A percentile compares a stretch with the other conserved stretches of the same genome.
Evolutionary conservation across 2,888 invertebrate genomes (phyloP).

Genomic region (Lasioglossum oenotherae): DNA sequence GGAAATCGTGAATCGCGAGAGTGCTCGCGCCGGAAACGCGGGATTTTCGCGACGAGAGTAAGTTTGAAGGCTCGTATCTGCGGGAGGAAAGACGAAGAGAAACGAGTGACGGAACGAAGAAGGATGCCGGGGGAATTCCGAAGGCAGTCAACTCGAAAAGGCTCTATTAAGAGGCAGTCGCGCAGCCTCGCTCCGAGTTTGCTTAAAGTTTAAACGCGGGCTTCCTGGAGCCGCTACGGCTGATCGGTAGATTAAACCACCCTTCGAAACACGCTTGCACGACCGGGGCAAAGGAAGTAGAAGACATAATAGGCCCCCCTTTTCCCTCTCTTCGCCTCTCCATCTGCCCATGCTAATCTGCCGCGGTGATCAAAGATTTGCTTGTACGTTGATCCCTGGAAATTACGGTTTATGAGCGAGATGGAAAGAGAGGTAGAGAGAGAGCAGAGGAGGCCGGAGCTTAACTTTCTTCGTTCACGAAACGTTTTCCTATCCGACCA

Average conservation of each 20-base stretch:
- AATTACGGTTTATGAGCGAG: constrained; percentile 46
- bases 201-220: constrained; percentile 59
- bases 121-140: constrained; percentile 48
- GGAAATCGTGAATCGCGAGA: not conserved
- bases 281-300: constrained; percentile 39
- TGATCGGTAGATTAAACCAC: constrained; percentile 67
- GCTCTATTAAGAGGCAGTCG: constrained; percentile 66
- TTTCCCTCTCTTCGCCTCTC: constrained; percentile 21
- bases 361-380: constrained; percentile 56
- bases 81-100: constrained; percentile 21
- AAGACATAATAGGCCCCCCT: constrained; percentile 46
- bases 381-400: constrained; percentile 40
- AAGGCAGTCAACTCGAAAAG: constrained; percentile 59
- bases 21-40: not conserved
- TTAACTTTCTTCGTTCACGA: constrained; percentile 37
- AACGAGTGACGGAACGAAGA: not conserved
- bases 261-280: constrained; percentile 56
- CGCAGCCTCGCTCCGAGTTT: constrained; percentile 56
- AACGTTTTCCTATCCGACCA: not conserved
- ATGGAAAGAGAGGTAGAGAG: not conserved
- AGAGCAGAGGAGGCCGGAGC: not conserved
- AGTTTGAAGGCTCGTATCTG: constrained; percentile 25
- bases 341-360: constrained; percentile 29
- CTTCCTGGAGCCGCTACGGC: constrained; percentile 53
- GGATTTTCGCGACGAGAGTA: not conserved